A percentile compares a stretch with the other conserved stretches of the same genome.
These are phyloP conservation scores for Glyphotaelius pellucidus DNA, from an alignment of 2,888 invertebrate species.

Conservation along the genomic window DNA sequence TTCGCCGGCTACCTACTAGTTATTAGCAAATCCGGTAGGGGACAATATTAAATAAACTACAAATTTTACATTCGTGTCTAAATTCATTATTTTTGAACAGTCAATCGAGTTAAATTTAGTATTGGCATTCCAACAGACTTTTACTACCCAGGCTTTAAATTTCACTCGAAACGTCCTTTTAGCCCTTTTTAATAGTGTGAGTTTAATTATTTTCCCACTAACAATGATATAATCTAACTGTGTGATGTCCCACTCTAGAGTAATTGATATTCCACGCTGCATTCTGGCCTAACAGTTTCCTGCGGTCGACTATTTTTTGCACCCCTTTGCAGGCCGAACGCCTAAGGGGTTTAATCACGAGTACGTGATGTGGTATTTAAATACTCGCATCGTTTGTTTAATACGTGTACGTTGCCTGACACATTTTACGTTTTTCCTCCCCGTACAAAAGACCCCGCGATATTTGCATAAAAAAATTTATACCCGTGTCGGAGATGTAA, in stretches of 20 bases:
- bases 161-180: background rate
- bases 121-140: background rate
- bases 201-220: background rate
- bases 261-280: slow-evolving; percentile 37
- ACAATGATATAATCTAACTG: background rate
- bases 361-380: slow-evolving; percentile 34
- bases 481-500: background rate
- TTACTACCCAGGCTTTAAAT: background rate
- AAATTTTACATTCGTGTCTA: too few relatives aligned
- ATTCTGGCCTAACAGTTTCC: slow-evolving; percentile 33
- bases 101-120: background rate
- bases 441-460: background rate
- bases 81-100: background rate
- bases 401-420: background rate
- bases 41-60: too few relatives aligned
- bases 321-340: slow-evolving; percentile 10
- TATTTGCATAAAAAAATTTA: slow-evolving; percentile 7
- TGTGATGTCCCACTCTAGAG: background rate
- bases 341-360: slow-evolving; percentile 36
- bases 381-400: slow-evolving; percentile 36
- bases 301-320: slow-evolving; percentile 13
- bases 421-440: slow-evolving; percentile 11
- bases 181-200: background rate
- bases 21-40: too few relatives aligned
- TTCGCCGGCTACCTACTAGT: too few relatives aligned